Base-by-base conservation (phyloP, 2,888 invertebrate genomes). In the Eupithecia tripunctaria region DNA sequence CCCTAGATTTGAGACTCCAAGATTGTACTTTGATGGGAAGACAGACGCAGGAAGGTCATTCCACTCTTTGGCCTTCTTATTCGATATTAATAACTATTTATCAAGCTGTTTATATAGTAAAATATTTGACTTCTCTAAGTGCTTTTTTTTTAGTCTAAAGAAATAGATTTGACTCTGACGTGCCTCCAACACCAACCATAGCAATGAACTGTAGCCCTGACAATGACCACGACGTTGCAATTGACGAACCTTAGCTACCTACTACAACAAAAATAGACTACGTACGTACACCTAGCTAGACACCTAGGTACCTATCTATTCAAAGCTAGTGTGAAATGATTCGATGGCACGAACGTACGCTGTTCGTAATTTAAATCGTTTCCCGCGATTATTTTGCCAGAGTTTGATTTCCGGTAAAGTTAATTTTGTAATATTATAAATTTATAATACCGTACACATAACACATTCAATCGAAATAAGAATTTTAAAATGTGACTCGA, bases 321-420 rank as follows among this genome's bases (percentile, higher is more conserved):
- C 86, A 83, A 86, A 92, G 92, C 92, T 93, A 93, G 92, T 91
- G 85, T 89, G 93, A 93, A 92, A 84, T 86, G 87, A 84, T 86
- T 84, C 84, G 82, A 85, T 75, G 83, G 84, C 82, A 85, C 77
- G 79, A 80, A 80, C 90, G 89, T 90, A 91, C 84, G 82, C 82
- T 82, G 81, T 82, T 80, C 32, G 36, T 62, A 29, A 62, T 67
- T 60, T 68, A 63, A 70, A 77, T 77, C 73, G 78, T 72, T 68
- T 69, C 60, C 68, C 63, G 66, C 60, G 74, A 67, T 76, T 72
- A 69, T 78, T 73, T 74, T 77, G 25, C 27, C 47, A 69, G 14
- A 67, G 32, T 27, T 38, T 41, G 6, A 60, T 64, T 65, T 64
- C 60, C 36, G 43, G 36, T n/a, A 36, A 32, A 47, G 21, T 32